Evolutionary conservation across 2,888 invertebrate species (phyloP).

Genomic region (Entomobrya multifasciata): DNA sequence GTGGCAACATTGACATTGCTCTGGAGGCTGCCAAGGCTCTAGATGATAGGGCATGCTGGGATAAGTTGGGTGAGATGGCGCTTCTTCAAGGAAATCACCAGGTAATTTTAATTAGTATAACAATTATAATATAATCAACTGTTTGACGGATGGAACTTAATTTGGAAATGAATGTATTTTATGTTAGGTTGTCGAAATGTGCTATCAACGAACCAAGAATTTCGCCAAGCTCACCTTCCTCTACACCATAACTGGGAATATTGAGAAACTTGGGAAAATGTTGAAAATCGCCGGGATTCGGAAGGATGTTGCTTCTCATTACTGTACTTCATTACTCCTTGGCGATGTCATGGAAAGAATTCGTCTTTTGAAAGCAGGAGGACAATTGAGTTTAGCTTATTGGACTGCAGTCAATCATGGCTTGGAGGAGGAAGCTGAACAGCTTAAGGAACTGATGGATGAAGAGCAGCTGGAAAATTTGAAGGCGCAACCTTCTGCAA

Average conservation of each 20-base stretch:
- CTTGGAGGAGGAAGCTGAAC: slow-evolving; percentile 89
- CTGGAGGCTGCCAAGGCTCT: slow-evolving; percentile 96
- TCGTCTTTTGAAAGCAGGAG: slow-evolving; percentile 86
- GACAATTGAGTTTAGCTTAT: slow-evolving; percentile 91
- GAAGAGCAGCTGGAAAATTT: slow-evolving; percentile 83
- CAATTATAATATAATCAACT: background rate
- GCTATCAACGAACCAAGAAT: slow-evolving; percentile 99
- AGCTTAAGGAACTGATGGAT: slow-evolving; percentile 86
- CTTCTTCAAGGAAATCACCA: slow-evolving; percentile 96
- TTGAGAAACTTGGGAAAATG: slow-evolving; percentile 98
- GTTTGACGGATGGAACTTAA: no score
- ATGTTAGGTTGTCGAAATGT: slow-evolving; percentile 94
- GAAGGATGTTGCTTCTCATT: slow-evolving; percentile 97
- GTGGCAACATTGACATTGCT: slow-evolving; percentile 99
- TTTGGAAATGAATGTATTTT: no score
- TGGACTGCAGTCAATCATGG: slow-evolving; percentile 97
- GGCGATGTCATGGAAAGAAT: slow-evolving; percentile 96
- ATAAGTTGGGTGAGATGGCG: slow-evolving; percentile 95
- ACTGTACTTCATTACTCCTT: slow-evolving; percentile 94
- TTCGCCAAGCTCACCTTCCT: slow-evolving; percentile 99
- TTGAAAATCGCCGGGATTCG: slow-evolving; percentile 99
- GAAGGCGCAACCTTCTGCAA: slow-evolving; percentile 88
- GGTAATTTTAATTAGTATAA: slow-evolving; percentile 82
- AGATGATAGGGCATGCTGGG: slow-evolving; percentile 98
- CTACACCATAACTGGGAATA: slow-evolving; percentile 98